A percentile compares a stretch with the other conserved stretches of the same genome.
phyloP scores from a whole-genome alignment of 1,140 invertebrate genomes.

The Atta cephalotes region DNA sequence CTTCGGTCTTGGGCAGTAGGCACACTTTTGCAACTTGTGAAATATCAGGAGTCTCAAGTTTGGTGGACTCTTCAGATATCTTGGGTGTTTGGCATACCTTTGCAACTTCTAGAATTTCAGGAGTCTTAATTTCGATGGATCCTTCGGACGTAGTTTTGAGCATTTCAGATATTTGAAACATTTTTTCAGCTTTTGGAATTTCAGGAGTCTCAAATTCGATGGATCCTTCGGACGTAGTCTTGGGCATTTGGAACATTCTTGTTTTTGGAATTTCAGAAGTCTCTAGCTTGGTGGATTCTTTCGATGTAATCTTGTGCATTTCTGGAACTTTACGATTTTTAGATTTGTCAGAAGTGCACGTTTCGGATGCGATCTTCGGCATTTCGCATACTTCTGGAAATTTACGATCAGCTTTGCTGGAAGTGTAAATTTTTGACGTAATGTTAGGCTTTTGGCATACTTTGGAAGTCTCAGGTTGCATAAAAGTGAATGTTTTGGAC shows the following conservation, averaged over 20 bases:
- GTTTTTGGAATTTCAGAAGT: background rate
- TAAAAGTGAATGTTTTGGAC: background rate
- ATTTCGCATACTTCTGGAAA: background rate
- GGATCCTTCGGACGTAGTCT: background rate
- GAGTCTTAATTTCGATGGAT: background rate
- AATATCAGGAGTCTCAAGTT: background rate
- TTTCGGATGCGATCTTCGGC: background rate
- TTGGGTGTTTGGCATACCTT: too few species aligned
- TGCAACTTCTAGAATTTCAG: background rate
- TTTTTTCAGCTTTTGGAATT: background rate
- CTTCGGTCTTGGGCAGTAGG: too few species aligned
- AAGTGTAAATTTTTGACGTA: background rate
- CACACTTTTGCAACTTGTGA: background rate
- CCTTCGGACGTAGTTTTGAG: background rate
- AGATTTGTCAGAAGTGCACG: background rate
- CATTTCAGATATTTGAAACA: too few species aligned
- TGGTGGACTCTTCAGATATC: background rate
- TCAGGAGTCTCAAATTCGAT: background rate
- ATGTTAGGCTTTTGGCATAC: background rate
- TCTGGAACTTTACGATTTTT: background rate
- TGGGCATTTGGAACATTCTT: too few species aligned
- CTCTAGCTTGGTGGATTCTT: background rate
- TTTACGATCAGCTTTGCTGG: background rate
- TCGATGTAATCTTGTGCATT: background rate
- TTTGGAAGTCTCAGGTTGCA: background rate